Percentiles rank a stretch among this genome's conserved stretches.
Conservation (phyloP, 2,797 vertebrate species). For the Sus cebifrons region DNA sequence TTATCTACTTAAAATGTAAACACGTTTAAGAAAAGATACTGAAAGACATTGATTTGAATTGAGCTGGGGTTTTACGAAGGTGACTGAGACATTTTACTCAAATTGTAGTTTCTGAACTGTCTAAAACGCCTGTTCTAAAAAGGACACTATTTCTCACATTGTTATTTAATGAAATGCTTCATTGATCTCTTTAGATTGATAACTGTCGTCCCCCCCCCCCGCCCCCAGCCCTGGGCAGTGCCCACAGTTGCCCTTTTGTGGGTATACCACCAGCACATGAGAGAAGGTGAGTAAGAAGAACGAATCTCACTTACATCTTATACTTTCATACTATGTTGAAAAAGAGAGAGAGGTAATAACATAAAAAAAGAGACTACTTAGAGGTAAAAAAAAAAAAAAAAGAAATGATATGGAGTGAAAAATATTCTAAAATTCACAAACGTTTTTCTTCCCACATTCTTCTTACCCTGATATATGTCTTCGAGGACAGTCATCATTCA, state of each 20-base stretch:
- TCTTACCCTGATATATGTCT: too few relatives aligned
- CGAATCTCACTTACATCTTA: background rate
- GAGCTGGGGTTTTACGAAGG: background rate
- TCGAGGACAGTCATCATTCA: background rate
- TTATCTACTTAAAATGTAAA: conserved; percentile 27
- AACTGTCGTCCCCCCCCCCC: background rate
- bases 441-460: background rate
- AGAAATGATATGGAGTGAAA: background rate
- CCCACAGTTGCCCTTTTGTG: background rate
- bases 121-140: background rate
- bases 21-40: background rate
- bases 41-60: background rate
- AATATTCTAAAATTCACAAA: conserved; percentile 18
- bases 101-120: conserved; percentile 7
- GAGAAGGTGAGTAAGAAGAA: background rate
- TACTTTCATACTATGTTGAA: background rate
- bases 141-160: background rate
- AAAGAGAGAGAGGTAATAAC: background rate
- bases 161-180: background rate
- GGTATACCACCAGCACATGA: background rate
- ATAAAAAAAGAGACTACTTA: background rate
- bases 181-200: background rate
- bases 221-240: background rate
- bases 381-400: background rate
- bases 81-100: background rate